Evolutionary conservation across 1,140 invertebrate genomes (phyloP).

Genomic region (Penaeus japonicus): DNA sequence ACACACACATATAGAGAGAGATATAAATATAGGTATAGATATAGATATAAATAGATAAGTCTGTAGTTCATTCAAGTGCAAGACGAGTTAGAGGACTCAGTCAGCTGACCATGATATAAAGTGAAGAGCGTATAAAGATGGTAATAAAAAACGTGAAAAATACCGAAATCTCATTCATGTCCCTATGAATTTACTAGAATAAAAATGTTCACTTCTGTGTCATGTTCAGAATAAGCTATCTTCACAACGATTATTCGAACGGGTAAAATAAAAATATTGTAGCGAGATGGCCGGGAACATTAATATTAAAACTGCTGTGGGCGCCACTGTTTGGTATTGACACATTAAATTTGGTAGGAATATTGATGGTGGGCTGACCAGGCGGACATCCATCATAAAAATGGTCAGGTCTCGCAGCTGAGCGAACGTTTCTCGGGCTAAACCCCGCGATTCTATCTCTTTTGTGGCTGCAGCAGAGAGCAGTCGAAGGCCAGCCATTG

Average conservation of each 20-base stretch:
- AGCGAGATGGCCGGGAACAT: constrained; percentile 42
- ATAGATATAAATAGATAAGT: neutral
- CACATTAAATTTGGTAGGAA: constrained; percentile 55
- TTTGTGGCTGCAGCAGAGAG: neutral
- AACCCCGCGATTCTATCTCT: neutral
- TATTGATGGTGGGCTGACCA: constrained; percentile 55
- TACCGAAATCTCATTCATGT: no score
- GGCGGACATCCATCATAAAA: constrained; percentile 53
- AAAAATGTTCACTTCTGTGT: no score
- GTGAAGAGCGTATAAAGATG: no score
- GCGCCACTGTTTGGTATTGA: constrained; percentile 52
- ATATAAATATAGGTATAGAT: neutral
- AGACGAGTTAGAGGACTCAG: no score
- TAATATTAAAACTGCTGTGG: constrained; percentile 53
- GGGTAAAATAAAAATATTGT: constrained; percentile 41
- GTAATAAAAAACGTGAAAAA: no score
- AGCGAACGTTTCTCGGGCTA: constrained; percentile 17
- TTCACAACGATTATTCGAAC: constrained; percentile 44
- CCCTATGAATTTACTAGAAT: no score
- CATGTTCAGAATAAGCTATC: neutral
- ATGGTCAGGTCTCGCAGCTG: constrained; percentile 35
- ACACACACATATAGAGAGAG: neutral
- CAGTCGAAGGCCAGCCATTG: no score
- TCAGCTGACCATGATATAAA: no score
- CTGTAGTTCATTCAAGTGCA: no score